phyloP scores from a whole-genome alignment of 2,888 invertebrate genomes.

The Thera britannica region DNA sequence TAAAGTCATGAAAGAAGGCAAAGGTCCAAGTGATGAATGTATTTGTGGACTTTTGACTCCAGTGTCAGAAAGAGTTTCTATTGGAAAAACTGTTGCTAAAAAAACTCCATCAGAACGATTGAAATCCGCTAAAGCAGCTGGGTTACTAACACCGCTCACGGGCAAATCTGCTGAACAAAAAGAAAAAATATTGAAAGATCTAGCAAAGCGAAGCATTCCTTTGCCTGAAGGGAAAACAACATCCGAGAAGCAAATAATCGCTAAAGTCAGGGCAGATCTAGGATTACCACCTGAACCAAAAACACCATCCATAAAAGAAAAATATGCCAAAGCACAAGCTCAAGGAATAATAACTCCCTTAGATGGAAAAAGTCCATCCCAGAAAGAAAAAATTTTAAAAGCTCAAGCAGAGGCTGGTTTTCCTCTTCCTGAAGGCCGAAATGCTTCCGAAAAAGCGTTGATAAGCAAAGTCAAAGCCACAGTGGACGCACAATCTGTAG shows the following conservation, averaged over 20 bases:
- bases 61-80: constrained; percentile 32
- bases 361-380: constrained; percentile 44
- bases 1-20: constrained; percentile 46
- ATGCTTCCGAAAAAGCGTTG: constrained; percentile 49
- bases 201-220: constrained; percentile 47
- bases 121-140: constrained; percentile 32
- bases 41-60: constrained; percentile 47
- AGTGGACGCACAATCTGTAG: constrained; percentile 31
- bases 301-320: constrained; percentile 37
- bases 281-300: constrained; percentile 42
- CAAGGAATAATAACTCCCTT: constrained; percentile 48
- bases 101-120: constrained; percentile 49
- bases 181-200: constrained; percentile 46
- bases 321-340: constrained; percentile 37
- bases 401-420: constrained; percentile 43
- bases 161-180: constrained; percentile 47
- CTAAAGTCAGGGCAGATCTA: constrained; percentile 41
- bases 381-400: constrained; percentile 49
- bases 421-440: constrained; percentile 49
- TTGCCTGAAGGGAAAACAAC: constrained; percentile 52
- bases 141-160: constrained; percentile 44
- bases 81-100: constrained; percentile 30
- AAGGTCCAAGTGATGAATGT: constrained; percentile 49
- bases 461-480: constrained; percentile 34
- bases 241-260: constrained; percentile 48